These are phyloP conservation scores for Diorhabda sublineata DNA, from an alignment of 1,140 invertebrate species.

Conservation along the genomic window DNA sequence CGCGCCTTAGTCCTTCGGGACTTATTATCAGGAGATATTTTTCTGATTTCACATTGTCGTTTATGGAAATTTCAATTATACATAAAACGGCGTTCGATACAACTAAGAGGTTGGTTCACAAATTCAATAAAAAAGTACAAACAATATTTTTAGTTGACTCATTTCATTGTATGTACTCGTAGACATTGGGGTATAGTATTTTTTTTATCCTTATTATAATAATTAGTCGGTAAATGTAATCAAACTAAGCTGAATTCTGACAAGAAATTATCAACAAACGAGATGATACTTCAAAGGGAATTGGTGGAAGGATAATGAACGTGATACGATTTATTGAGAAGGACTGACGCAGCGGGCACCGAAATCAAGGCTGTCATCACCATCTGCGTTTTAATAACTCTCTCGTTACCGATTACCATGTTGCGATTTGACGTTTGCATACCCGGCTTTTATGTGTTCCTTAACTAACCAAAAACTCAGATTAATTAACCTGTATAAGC, in stretches of 20 bases:
- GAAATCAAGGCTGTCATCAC: conserved; percentile 30
- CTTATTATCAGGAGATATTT: neutral
- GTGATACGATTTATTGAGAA: conserved; percentile 30
- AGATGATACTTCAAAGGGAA: neutral
- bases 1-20: conserved; percentile 2
- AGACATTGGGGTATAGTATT: no score
- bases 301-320: conserved; percentile 27
- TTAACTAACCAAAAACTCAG: conserved; percentile 42
- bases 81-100: neutral
- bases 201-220: no score
- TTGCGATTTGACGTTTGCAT: conserved; percentile 30
- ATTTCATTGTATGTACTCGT: no score
- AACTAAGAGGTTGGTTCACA: neutral
- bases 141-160: neutral
- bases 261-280: neutral
- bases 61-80: conserved; percentile 3
- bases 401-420: conserved; percentile 43
- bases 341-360: conserved; percentile 26
- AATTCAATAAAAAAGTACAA: neutral
- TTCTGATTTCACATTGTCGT: neutral
- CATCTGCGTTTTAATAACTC: conserved; percentile 41
- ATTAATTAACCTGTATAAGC: conserved; percentile 42
- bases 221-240: no score
- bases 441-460: conserved; percentile 38
- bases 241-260: neutral